Conservation (phyloP, 2,113 vertebrate species). For the Dryoscopus gambensis region DNA sequence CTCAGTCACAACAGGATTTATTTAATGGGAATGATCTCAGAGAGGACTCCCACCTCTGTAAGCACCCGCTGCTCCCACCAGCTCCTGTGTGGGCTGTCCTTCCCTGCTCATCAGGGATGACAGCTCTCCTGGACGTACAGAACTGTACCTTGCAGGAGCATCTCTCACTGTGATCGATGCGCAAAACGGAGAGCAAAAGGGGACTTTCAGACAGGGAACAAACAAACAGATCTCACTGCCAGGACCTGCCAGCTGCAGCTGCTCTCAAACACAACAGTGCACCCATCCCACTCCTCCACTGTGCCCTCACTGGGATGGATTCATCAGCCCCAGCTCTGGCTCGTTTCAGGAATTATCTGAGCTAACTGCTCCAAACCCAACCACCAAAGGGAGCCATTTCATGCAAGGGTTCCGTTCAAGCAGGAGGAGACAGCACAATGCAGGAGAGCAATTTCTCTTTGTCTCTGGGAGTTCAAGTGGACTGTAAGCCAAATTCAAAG, state of each 20-base stretch:
- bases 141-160: neutral
- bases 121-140: neutral
- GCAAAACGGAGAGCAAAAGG: neutral
- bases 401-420: neutral
- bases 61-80: neutral
- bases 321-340: neutral
- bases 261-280: neutral
- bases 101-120: neutral
- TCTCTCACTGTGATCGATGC: neutral
- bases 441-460: neutral
- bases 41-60: neutral
- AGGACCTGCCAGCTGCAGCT: neutral
- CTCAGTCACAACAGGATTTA: neutral
- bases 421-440: neutral
- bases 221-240: neutral
- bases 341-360: neutral
- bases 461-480: neutral
- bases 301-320: accelerated
- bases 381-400: neutral
- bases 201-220: neutral
- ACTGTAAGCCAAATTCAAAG: neutral
- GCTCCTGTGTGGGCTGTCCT: neutral
- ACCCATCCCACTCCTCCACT: neutral
- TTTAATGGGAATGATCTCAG: neutral
- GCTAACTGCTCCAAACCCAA: neutral